Conservation (phyloP, 1,140 invertebrate genomes). For the Oedothorax gibbosus region DNA sequence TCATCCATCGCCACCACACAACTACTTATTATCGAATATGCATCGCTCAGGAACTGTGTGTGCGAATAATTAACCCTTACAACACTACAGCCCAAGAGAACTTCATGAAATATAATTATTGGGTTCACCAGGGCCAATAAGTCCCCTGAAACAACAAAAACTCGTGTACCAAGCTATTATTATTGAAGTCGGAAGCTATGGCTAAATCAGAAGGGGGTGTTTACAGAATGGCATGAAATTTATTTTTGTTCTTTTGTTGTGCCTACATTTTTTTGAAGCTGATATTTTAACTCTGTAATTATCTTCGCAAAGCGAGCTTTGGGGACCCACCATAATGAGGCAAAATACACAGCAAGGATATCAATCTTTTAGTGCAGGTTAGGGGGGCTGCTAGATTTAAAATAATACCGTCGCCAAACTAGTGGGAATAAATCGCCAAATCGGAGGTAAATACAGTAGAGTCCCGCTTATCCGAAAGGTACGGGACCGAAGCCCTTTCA, state of each 20-base stretch:
- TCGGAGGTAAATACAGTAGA: no score
- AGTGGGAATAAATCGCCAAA: no score
- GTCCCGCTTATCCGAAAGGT: no score
- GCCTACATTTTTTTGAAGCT: neutral
- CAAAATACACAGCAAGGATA: conserved; percentile 30
- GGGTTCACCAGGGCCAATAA: conserved; percentile 4
- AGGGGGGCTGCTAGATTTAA: neutral
- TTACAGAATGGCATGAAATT: neutral
- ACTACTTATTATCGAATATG: conserved; percentile 11
- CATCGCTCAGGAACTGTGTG: neutral
- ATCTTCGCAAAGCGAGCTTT: conserved; percentile 9
- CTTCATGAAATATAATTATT: conserved; percentile 30
- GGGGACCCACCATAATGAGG: conserved; percentile 28
- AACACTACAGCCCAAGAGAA: conserved; percentile 3
- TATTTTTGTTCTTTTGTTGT: neutral
- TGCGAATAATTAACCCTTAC: conserved; percentile 15
- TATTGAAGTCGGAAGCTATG: conserved; percentile 22
- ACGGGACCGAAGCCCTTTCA: no score
- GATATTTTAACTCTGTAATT: conserved; percentile 14
- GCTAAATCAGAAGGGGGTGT: conserved; percentile 13
- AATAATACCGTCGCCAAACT: no score
- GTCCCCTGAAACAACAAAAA: neutral
- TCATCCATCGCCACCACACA: neutral
- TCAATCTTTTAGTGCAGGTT: conserved; percentile 21
- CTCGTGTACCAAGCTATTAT: neutral